Percentiles rank a stretch among this genome's conserved stretches.
phyloP scores from a whole-genome alignment of 2,888 invertebrate genomes.

The Drosophila dives region DNA sequence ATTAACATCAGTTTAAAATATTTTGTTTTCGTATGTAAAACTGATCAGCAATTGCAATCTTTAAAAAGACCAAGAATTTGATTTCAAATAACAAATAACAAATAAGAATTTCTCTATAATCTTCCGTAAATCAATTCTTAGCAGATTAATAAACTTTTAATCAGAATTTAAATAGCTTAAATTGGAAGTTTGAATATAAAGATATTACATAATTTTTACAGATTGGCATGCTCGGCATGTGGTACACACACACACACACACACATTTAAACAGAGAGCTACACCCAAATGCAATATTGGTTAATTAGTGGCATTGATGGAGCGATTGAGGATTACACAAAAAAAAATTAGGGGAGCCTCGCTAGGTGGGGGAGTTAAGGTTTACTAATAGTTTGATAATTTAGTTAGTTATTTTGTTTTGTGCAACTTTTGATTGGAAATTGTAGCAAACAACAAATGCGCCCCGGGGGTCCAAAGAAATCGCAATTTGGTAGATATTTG shows the following conservation, averaged over 20 bases:
- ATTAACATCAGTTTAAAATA: not conserved
- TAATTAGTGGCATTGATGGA: conserved; percentile 53
- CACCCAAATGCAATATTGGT: conserved; percentile 15
- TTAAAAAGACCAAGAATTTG: not conserved
- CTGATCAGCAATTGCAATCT: not conserved
- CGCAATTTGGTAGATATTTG: conserved; percentile 25
- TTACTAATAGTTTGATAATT: conserved; percentile 33
- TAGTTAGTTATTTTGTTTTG: conserved; percentile 38
- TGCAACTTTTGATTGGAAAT: conserved; percentile 66
- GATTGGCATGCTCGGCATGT: not conserved
- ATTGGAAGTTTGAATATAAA: not conserved
- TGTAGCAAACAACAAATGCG: conserved; percentile 55
- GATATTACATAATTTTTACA: not conserved
- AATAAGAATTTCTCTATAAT: not conserved
- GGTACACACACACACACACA: not conserved
- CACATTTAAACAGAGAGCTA: not conserved
- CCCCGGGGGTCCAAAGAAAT: conserved; percentile 24
- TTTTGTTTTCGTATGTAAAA: not conserved
- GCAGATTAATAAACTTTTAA: not conserved
- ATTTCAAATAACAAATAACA: not conserved
- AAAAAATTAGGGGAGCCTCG: not conserved
- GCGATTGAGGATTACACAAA: conserved; percentile 13
- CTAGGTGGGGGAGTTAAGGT: not conserved
- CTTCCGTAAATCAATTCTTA: not conserved
- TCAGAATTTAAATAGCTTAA: not conserved